Evolutionary conservation across 2,888 invertebrate genomes (phyloP).

Genomic region (Diachrysia chrysitis): DNA sequence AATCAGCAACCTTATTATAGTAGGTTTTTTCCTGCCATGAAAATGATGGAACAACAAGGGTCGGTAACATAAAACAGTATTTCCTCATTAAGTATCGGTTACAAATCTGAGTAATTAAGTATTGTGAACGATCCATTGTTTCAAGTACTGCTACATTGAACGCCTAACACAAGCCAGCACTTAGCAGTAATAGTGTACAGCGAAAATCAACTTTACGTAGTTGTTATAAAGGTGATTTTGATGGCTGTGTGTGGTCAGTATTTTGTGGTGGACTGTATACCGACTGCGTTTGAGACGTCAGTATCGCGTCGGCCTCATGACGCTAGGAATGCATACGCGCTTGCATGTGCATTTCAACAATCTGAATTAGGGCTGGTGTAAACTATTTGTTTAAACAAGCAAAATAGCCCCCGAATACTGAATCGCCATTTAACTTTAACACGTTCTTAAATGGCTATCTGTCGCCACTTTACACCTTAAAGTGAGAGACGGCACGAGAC

Average conservation of each 20-base stretch:
- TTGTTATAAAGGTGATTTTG: neutral
- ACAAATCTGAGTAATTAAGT: slow-evolving; percentile 29
- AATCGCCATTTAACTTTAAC: no score
- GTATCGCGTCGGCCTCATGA: slow-evolving; percentile 37
- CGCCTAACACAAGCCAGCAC: no score
- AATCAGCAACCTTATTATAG: no score
- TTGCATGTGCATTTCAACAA: slow-evolving; percentile 12
- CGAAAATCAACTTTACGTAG: neutral
- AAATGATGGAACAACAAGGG: slow-evolving; percentile 1
- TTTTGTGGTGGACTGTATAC: neutral
- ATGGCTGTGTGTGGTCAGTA: neutral
- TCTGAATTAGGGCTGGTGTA: slow-evolving; percentile 16
- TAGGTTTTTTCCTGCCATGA: slow-evolving; percentile 9
- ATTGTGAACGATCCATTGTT: slow-evolving; percentile 32
- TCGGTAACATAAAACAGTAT: slow-evolving; percentile 2
- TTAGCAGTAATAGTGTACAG: neutral
- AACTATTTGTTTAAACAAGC: no score
- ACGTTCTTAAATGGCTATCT: no score
- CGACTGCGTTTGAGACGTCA: slow-evolving; percentile 2
- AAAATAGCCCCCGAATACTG: no score
- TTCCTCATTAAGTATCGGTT: slow-evolving; percentile 22
- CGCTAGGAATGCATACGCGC: slow-evolving; percentile 19
- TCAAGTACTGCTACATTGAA: slow-evolving; percentile 23
- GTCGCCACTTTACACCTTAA: no score
- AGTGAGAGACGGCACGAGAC: no score